phyloP scores from a whole-genome alignment of 2,797 vertebrate species.

The Tragelaphus oryx region DNA sequence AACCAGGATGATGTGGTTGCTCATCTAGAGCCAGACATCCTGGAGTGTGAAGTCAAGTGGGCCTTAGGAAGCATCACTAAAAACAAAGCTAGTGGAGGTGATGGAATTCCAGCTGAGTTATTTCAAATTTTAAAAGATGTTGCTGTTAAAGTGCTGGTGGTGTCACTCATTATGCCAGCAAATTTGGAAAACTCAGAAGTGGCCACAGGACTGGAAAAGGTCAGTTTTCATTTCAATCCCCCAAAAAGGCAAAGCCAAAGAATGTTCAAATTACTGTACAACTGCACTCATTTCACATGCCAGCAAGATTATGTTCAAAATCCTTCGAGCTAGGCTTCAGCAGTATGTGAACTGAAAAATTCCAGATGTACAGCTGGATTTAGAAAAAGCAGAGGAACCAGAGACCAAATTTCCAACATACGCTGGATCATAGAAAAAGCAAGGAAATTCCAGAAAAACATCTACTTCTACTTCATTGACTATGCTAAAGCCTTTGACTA shows the following conservation, averaged over 20 bases:
- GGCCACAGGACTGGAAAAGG: background rate
- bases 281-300: background rate
- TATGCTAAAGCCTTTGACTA: background rate
- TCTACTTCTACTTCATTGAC: background rate
- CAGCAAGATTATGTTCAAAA: background rate
- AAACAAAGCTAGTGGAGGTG: background rate
- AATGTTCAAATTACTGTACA: background rate
- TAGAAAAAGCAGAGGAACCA: background rate
- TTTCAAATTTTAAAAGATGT: background rate
- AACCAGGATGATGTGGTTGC: background rate
- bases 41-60: background rate
- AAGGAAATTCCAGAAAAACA: background rate
- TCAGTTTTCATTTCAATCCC: background rate
- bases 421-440: background rate
- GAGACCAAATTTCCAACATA: background rate
- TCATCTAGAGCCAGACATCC: background rate
- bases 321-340: background rate
- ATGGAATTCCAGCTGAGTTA: background rate
- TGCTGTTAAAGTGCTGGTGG: background rate
- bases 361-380: background rate
- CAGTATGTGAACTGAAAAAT: background rate
- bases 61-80: background rate
- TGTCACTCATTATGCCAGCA: background rate
- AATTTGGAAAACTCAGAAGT: background rate
- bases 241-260: background rate